Conservation (phyloP, 2,113 vertebrate genomes). For the Chrysochloris asiatica region DNA sequence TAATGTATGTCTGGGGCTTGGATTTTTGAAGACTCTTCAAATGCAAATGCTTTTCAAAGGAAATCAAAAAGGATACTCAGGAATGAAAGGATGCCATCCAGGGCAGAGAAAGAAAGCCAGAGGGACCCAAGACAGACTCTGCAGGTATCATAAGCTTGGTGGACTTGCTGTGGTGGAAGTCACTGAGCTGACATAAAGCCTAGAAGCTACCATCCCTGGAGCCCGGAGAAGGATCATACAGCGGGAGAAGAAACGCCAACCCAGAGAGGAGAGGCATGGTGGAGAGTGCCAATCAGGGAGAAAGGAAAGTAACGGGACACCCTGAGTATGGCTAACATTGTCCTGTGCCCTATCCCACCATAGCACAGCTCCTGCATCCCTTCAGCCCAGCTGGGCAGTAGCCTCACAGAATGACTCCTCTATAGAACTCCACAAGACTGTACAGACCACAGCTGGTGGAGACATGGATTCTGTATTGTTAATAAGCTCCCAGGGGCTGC, state of each 20-base stretch:
- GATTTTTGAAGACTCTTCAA: not conserved
- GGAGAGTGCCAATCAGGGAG: too few species aligned
- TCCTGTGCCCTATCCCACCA: rapidly evolving
- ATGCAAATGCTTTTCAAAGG: not conserved
- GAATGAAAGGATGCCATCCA: not conserved
- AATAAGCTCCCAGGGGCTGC: not conserved
- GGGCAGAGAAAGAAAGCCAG: not conserved
- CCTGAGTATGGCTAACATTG: not conserved
- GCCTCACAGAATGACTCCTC: not conserved
- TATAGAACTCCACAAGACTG: too few species aligned
- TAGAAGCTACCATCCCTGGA: not conserved
- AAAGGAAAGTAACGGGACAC: not conserved
- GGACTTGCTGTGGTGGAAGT: not conserved
- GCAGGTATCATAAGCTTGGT: rapidly evolving
- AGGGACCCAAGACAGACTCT: not conserved
- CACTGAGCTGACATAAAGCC: not conserved
- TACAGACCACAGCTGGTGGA: too few species aligned
- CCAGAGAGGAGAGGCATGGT: too few species aligned
- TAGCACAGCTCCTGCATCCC: not conserved
- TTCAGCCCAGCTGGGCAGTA: rapidly evolving
- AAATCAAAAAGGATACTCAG: not conserved
- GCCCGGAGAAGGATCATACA: not conserved
- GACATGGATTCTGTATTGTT: not conserved
- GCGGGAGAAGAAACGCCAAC: not conserved
- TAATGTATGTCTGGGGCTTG: not conserved